Evolutionary conservation across 2,113 vertebrate genomes (phyloP), one percentile per base, ranked within the genome.

Genomic region (Trinectes maculatus): DNA sequence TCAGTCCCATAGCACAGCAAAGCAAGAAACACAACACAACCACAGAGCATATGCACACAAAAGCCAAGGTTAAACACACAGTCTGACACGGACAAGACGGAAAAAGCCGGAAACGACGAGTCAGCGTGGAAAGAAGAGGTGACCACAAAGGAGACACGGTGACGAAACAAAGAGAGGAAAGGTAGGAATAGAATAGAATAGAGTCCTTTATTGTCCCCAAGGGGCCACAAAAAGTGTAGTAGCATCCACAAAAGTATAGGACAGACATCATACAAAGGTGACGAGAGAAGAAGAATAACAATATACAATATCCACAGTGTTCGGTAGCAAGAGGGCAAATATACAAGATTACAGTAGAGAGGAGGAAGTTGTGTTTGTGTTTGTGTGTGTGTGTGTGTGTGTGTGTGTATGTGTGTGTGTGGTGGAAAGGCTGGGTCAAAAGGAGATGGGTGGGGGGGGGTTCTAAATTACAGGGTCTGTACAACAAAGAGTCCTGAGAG

Each of bases 291-390:
- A 89, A 77, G 77, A 90, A 87, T 84, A 88, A 91, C 89, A 92
- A 92, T 92, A 90, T 93, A 92, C 90, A 93, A 93, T 93, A 92
- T 93, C 88, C 91, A 93, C 91, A 92, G 90, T 92, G 88, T 86
- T 89, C 61, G 82, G 89, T 89, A 92, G 87, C 84, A 90, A 90
- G 87, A 89, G 81, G 80, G 74, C 61, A 89, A 91, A 92, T 93
- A 89, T 93, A 92, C 91, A 92, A 89, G 91, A 86, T 81, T 87
- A 89, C 90, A 92, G 80, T 89, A 85, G 80, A 79, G 78, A 37
- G 71, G 65, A 65, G 78, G 55, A 68, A 68, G 28, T 9, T 59
- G 66, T 57, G 61, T 40, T 10, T 34, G 57, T 18, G 24, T 28
- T 26, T 51, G 62, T 47, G 25, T 40, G 21, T 28, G 34, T 48